A percentile compares a stretch with the other conserved stretches of the same genome.
phyloP scores from a whole-genome alignment of 2,113 vertebrate genomes.

The Struthio camelus region DNA sequence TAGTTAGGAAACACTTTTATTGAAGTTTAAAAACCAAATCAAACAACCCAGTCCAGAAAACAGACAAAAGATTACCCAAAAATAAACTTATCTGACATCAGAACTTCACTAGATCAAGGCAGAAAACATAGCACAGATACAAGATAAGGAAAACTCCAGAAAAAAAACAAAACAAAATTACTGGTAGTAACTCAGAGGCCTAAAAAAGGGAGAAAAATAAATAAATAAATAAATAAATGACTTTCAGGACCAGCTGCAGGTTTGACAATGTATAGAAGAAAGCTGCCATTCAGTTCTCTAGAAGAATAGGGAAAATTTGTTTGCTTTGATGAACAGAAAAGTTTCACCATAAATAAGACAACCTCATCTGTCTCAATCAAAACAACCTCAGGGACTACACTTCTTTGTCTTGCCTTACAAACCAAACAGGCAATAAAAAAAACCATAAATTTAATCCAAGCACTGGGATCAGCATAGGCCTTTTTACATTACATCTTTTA shows the following conservation, averaged over 20 bases:
- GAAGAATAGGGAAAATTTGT: neutral
- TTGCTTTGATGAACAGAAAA: neutral
- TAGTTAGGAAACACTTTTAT: neutral
- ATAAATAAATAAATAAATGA: neutral
- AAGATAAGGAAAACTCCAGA: neutral
- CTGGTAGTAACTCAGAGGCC: neutral
- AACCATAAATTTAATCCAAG: neutral
- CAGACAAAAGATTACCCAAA: neutral
- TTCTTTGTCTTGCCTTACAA: neutral
- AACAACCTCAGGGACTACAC: neutral
- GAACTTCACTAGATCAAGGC: neutral
- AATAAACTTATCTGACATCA: neutral
- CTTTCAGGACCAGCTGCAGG: neutral
- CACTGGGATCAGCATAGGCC: neutral
- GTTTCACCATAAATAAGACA: neutral
- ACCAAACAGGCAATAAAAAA: neutral
- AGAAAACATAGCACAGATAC: neutral
- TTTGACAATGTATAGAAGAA: neutral
- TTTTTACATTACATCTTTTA: neutral
- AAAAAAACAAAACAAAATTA: neutral
- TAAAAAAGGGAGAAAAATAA: neutral
- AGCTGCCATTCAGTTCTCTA: neutral
- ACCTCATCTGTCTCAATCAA: neutral
- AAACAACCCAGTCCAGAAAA: neutral
- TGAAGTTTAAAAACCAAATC: neutral